Base-by-base conservation (phyloP, 2,113 vertebrate genomes). In the Trinectes maculatus region DNA sequence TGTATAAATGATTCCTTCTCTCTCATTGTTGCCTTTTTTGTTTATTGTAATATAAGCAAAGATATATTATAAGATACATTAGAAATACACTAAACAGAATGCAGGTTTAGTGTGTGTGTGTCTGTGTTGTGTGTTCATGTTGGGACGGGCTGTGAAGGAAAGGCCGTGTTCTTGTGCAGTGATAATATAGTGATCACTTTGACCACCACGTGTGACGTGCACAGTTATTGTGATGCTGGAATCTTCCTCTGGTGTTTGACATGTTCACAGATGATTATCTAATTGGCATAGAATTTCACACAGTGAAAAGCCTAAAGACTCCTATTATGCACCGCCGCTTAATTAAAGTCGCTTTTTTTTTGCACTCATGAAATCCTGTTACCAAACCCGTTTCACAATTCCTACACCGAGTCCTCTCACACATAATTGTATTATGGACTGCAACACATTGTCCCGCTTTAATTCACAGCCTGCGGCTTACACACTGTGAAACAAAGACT, bases 251-350 rank as follows among this genome's bases (percentile, higher is more conserved):
- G 52, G 53, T 77, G 69, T 79, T 60, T 31, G 29, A 54, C 51
- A 21, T 84, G 86, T 86, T 64, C 60, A 79, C 80, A 81, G 86
- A 86, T 87, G 80, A 86, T 89, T 79, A 91, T 89, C 86, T 85
- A 78, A 81, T 80, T 83, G 80, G 78, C 77, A 29, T 77, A 69
- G 59, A 57, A 71, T 85, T 85, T 85, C 74, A 78, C 65, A 80
- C 75, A 63, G 59, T 16, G 37, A 34, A 74, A 84, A 66, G 53
- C 82, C 84, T 54, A 76, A 74, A 88, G 65, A 57, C 57, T 49
- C 51, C 60, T 33, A 75, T 91, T 88, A 80, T 87, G 55, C 77
- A 68, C 82, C 68, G 58, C 49, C 25, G 57, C 79, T 84, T 87
- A 84, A 91, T 87, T 86, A 83, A 89, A 84, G 77, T 81, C 54